Evolutionary conservation across 2,797 vertebrate genomes (phyloP).

Genomic region (Crocodylus rhombifer): DNA sequence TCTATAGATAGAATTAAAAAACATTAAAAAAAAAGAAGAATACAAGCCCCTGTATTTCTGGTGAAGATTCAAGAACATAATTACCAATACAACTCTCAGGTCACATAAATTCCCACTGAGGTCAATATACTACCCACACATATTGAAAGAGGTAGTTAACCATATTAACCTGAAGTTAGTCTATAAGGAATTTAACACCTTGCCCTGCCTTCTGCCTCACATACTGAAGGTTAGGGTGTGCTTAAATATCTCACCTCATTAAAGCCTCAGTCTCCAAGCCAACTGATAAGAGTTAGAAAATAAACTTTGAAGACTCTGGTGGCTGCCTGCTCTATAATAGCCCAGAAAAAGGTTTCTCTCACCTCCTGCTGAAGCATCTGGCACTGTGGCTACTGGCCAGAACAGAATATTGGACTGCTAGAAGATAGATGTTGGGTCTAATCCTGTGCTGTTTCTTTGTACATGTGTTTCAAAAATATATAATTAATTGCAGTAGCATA

Average conservation of each 20-base stretch:
- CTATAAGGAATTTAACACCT: no score
- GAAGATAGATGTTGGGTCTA: neutral
- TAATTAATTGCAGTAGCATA: neutral
- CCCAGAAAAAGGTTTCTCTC: neutral
- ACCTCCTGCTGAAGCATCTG: neutral
- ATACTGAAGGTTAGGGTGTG: neutral
- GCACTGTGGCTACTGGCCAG: neutral
- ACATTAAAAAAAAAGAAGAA: neutral
- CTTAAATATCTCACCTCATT: neutral
- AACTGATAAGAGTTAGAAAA: neutral
- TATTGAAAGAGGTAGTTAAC: neutral
- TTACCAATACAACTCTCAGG: neutral
- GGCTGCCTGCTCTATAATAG: neutral
- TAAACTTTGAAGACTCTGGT: neutral
- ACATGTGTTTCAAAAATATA: neutral
- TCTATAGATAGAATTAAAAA: neutral
- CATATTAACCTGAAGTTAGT: no score
- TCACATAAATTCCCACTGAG: fast-evolving
- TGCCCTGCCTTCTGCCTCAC: neutral
- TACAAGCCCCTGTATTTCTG: neutral
- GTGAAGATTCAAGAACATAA: neutral
- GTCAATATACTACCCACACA: neutral
- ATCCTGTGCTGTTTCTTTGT: neutral
- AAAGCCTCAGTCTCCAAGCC: neutral
- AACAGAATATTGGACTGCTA: neutral